Evolutionary conservation across 2,888 invertebrate genomes (phyloP).

Genomic region (Dryomyza anilis): DNA sequence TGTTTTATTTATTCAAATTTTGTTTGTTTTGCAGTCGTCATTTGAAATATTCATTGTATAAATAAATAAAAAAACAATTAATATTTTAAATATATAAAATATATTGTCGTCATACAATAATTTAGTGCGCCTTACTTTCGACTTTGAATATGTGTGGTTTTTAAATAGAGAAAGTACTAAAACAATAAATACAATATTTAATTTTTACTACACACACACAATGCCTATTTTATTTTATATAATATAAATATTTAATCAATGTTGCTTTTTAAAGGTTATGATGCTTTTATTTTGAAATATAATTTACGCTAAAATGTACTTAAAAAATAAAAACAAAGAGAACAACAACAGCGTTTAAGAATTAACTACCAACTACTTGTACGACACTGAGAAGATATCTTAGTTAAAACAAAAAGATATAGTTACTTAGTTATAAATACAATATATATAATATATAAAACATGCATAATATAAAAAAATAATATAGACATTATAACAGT

Average conservation of each 20-base stretch:
- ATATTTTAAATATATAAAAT: background rate
- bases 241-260: too few relatives aligned
- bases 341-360: background rate
- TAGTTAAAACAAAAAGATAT: background rate
- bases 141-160: constrained; percentile 4
- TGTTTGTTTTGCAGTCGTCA: too few relatives aligned
- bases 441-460: too few relatives aligned
- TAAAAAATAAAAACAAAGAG: constrained; percentile 8
- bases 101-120: constrained; percentile 1
- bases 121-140: constrained; percentile 10
- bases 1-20: too few relatives aligned
- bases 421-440: background rate
- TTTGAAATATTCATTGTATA: too few relatives aligned
- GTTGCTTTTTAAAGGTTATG: too few relatives aligned
- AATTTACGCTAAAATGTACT: constrained; percentile 24
- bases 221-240: too few relatives aligned
- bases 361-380: too few relatives aligned
- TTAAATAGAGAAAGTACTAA: background rate
- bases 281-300: too few relatives aligned
- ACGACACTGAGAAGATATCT: constrained; percentile 6
- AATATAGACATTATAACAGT: background rate
- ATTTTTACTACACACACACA: too few relatives aligned
- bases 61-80: background rate
- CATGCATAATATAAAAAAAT: background rate
- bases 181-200: background rate